A percentile compares a stretch with the other conserved stretches of the same genome.
Evolutionary conservation across 2,113 vertebrate genomes (phyloP).

Genomic region (Panurus biarmicus): DNA sequence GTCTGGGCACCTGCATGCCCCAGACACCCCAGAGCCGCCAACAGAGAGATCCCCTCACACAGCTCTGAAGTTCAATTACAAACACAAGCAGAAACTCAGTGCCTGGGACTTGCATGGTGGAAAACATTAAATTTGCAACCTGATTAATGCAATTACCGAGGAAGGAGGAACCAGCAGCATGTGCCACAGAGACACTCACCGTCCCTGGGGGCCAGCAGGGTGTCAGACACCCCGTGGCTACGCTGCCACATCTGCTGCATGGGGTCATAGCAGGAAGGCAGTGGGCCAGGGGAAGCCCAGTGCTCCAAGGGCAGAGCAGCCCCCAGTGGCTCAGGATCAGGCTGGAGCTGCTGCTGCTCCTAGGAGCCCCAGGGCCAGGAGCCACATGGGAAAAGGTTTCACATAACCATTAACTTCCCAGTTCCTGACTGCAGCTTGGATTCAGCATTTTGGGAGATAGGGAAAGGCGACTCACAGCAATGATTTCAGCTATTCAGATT

Average conservation of each 20-base stretch:
- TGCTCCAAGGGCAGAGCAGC: not conserved
- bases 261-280: not conserved
- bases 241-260: fast-evolving
- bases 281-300: not conserved
- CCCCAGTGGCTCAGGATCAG: not conserved
- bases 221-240: not conserved
- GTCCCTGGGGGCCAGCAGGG: not conserved
- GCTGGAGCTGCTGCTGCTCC: not conserved
- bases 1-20: not conserved
- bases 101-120: not conserved
- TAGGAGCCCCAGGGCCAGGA: not conserved
- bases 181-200: not conserved
- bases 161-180: not conserved
- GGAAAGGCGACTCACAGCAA: not conserved
- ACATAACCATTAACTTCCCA: not conserved
- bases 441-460: not conserved
- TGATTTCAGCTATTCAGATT: not conserved
- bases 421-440: not conserved
- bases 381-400: not conserved
- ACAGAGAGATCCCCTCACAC: not conserved
- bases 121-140: not conserved
- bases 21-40: not conserved
- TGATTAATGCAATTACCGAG: not conserved
- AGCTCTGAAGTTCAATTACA: not conserved
- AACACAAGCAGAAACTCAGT: not conserved